Percentiles rank a stretch among this genome's conserved stretches.
phyloP scores from a whole-genome alignment of 2,113 vertebrate species.

The Channa maculata region DNA sequence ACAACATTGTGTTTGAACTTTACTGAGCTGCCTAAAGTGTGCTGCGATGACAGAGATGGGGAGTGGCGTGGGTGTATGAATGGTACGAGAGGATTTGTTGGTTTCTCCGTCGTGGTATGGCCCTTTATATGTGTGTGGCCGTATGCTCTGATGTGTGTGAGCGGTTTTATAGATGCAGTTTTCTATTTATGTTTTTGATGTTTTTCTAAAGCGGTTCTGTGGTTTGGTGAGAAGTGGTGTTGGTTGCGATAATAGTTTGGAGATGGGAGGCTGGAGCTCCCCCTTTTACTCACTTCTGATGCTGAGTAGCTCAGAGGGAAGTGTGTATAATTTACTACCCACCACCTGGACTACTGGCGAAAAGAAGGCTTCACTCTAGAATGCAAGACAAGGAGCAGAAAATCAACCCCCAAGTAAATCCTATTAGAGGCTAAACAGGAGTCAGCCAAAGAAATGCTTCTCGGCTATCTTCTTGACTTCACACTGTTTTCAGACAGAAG shows the following conservation, averaged over 20 bases:
- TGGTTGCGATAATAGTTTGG: slow-evolving; percentile 17
- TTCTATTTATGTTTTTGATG: slow-evolving; percentile 4
- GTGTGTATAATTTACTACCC: slow-evolving; percentile 77
- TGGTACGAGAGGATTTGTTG: slow-evolving; percentile 50
- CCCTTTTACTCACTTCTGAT: slow-evolving; percentile 39
- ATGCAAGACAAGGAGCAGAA: slow-evolving; percentile 66
- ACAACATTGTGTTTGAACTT: slow-evolving; percentile 53
- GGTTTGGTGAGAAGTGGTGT: slow-evolving; percentile 25
- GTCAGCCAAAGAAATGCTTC: slow-evolving; percentile 53
- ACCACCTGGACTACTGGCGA: slow-evolving; percentile 72
- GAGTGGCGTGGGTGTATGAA: slow-evolving; percentile 42
- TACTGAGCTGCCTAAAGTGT: slow-evolving; percentile 54
- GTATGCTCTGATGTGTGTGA: slow-evolving; percentile 8
- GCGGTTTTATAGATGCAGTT: slow-evolving; percentile 14
- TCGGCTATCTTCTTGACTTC: slow-evolving; percentile 47
- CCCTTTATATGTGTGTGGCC: slow-evolving; percentile 3
- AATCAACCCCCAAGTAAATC: slow-evolving; percentile 72
- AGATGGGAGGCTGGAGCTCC: slow-evolving; percentile 15
- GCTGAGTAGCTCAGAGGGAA: slow-evolving; percentile 64
- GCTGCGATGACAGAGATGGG: slow-evolving; percentile 45
- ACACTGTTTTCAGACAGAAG: slow-evolving; percentile 33
- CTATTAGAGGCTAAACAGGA: slow-evolving; percentile 73
- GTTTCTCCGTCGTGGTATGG: slow-evolving; percentile 36
- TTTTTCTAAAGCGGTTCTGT: slow-evolving; percentile 12
- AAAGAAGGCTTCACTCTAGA: slow-evolving; percentile 70